phyloP scores from a whole-genome alignment of 2,888 invertebrate species.

The Mythimna ferrago region DNA sequence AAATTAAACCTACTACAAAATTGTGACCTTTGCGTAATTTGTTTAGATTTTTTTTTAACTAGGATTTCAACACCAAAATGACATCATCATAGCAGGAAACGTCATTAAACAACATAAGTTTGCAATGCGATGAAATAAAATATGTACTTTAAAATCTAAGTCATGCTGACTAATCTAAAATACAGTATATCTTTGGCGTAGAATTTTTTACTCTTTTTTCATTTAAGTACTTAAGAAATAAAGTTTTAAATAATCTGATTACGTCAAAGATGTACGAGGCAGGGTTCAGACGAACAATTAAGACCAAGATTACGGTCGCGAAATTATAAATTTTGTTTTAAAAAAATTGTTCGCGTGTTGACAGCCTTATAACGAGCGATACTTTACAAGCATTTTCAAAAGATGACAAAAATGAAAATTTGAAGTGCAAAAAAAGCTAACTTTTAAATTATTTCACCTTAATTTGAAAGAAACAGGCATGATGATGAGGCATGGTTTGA shows the following conservation, averaged over 20 bases:
- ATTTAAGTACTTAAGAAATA: background rate
- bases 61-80: constrained; percentile 26
- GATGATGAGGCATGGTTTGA: too few relatives aligned
- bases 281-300: constrained; percentile 19
- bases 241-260: background rate
- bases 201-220: too few relatives aligned
- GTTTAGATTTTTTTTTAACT: too few relatives aligned
- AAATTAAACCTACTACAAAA: background rate
- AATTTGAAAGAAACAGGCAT: background rate
- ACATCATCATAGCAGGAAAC: constrained; percentile 41
- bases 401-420: background rate
- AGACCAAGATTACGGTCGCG: too few relatives aligned
- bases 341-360: background rate
- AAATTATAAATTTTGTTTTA: background rate
- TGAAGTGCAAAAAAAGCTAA: background rate
- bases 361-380: constrained; percentile 8
- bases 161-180: constrained; percentile 44
- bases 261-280: constrained; percentile 25
- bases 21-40: too few relatives aligned
- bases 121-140: constrained; percentile 8
- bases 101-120: constrained; percentile 2
- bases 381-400: constrained; percentile 28
- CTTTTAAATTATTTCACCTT: background rate
- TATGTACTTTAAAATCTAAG: constrained; percentile 12
- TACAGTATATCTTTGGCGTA: constrained; percentile 27